Evolutionary conservation across 2,113 vertebrate genomes (phyloP).

Genomic region (Pelobates fuscus): DNA sequence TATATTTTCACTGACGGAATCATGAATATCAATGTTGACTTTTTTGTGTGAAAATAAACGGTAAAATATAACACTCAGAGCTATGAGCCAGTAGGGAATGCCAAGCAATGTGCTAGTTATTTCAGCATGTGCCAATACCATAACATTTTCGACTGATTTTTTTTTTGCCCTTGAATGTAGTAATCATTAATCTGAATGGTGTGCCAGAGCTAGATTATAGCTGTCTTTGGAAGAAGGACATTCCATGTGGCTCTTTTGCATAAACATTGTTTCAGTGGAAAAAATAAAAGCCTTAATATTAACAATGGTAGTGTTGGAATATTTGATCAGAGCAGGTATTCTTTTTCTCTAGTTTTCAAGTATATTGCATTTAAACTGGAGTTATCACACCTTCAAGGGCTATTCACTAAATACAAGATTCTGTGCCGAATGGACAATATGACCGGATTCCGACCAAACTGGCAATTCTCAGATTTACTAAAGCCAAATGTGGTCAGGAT

Average conservation of each 20-base stretch:
- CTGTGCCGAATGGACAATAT: too few species aligned
- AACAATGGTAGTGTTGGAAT: too few species aligned
- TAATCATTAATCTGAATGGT: neutral
- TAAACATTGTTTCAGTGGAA: neutral
- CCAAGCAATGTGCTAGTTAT: slow-evolving; percentile 2
- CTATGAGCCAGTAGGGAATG: neutral
- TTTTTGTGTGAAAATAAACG: slow-evolving; percentile 11
- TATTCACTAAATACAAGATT: too few species aligned
- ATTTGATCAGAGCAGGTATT: too few species aligned
- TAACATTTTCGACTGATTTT: slow-evolving; percentile 7
- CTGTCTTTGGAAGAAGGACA: slow-evolving; percentile 18
- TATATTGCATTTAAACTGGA: too few species aligned
- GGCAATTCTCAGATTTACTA: too few species aligned
- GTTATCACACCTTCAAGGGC: too few species aligned
- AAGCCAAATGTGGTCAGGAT: too few species aligned
- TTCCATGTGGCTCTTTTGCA: neutral
- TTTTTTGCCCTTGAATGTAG: slow-evolving; percentile 22
- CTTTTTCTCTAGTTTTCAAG: too few species aligned
- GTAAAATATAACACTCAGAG: neutral
- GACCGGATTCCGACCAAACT: too few species aligned
- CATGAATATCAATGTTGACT: neutral
- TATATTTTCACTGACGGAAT: neutral
- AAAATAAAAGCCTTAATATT: too few species aligned
- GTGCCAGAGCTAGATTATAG: neutral
- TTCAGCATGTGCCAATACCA: slow-evolving; percentile 2